Evolutionary conservation across 2,113 vertebrate species (phyloP).

Genomic region (Triplophysa siluroides): DNA sequence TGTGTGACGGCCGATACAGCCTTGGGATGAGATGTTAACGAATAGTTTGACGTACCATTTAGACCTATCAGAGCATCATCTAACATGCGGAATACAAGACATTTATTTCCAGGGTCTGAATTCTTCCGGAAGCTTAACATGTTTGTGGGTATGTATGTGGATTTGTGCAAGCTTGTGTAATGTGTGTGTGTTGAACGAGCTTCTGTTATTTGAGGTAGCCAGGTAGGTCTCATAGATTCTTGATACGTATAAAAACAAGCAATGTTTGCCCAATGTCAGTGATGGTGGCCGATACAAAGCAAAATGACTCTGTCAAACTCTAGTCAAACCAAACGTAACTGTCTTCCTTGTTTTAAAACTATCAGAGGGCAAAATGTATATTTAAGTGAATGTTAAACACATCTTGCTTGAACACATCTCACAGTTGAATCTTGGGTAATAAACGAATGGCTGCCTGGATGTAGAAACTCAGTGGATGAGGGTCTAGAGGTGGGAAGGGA

Average conservation of each 20-base stretch:
- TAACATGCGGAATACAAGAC: conserved; percentile 19
- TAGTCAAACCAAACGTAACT: too few relatives aligned
- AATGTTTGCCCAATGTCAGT: conserved; percentile 15
- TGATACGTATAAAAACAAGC: not conserved
- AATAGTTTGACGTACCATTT: not conserved
- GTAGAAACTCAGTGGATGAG: not conserved
- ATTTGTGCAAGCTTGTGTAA: not conserved
- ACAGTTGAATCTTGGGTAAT: not conserved
- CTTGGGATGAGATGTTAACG: conserved; percentile 5
- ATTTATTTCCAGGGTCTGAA: conserved; percentile 1
- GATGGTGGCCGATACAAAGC: not conserved
- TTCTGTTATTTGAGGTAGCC: not conserved
- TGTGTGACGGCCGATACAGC: conserved; percentile 3
- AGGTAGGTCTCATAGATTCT: not conserved
- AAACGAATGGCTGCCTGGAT: not conserved
- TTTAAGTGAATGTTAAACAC: not conserved
- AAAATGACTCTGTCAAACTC: not conserved
- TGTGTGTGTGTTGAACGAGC: not conserved
- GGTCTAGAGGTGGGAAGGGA: not conserved
- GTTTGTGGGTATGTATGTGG: not conserved
- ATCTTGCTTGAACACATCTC: not conserved
- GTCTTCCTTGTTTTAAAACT: too few relatives aligned
- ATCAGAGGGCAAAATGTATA: too few relatives aligned
- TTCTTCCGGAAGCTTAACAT: not conserved
- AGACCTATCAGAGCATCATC: conserved; percentile 1